These are phyloP conservation scores for Rattus rattus DNA, from an alignment of 2,113 vertebrate species.

Conservation along the genomic window DNA sequence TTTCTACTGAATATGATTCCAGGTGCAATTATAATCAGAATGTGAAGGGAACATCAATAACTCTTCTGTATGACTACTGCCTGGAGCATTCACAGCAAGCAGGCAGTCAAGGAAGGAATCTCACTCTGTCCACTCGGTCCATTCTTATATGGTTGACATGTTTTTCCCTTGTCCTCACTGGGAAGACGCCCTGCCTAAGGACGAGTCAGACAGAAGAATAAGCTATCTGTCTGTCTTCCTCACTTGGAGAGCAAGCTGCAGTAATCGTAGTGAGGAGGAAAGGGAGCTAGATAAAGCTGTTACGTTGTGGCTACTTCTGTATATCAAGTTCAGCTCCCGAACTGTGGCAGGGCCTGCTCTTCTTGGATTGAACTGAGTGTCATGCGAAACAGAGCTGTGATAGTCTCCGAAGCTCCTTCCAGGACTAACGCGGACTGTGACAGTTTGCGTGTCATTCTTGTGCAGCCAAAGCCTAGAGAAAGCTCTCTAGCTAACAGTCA, in stretches of 20 bases:
- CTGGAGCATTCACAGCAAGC: neutral
- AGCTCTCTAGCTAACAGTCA: neutral
- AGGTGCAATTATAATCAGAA: conserved; percentile 56
- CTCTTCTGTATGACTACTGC: neutral
- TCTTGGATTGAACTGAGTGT: neutral
- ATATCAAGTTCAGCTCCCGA: neutral
- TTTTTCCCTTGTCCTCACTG: neutral
- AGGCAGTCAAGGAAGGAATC: neutral
- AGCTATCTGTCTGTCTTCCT: neutral
- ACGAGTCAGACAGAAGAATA: neutral
- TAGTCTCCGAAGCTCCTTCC: neutral
- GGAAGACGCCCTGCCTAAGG: neutral
- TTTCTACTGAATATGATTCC: conserved; percentile 28
- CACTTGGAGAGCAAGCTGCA: neutral
- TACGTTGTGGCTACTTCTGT: neutral
- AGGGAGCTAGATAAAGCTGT: neutral
- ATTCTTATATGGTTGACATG: neutral
- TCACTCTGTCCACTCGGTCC: neutral
- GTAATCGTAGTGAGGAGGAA: neutral
- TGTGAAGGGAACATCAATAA: neutral
- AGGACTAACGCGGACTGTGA: neutral
- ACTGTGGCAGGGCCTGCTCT: neutral
- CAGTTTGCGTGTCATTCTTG: neutral
- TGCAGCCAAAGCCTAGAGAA: neutral
- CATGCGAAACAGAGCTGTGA: neutral